phyloP scores from a whole-genome alignment of 2,797 vertebrate genomes.

The Fistularia tabacaria region DNA sequence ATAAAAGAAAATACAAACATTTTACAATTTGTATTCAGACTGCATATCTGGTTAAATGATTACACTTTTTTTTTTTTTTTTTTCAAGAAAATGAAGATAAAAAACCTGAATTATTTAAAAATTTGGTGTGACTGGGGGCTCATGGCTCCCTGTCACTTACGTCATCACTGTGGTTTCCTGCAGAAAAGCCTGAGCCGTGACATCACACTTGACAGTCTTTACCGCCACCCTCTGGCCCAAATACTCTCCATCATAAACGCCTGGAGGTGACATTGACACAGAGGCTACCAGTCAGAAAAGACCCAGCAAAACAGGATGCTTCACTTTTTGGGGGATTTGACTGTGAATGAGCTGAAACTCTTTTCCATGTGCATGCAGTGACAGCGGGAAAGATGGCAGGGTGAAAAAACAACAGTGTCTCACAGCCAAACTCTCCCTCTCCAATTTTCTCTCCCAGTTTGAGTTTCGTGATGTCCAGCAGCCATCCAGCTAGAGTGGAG shows the following conservation, averaged over 20 bases:
- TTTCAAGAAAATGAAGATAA: no score
- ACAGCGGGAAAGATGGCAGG: background rate
- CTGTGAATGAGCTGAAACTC: background rate
- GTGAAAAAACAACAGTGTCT: slow-evolving; percentile 30
- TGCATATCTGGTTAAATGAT: no score
- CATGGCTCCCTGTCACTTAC: slow-evolving; percentile 65
- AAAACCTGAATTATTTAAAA: background rate
- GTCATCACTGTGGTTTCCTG: slow-evolving; percentile 89
- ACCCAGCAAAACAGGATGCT: background rate
- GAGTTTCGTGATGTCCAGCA: slow-evolving; percentile 83
- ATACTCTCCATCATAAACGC: slow-evolving; percentile 83
- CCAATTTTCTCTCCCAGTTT: slow-evolving; percentile 80
- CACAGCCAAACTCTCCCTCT: slow-evolving; percentile 90
- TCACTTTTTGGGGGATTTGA: background rate
- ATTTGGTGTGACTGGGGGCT: background rate
- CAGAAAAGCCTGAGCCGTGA: slow-evolving; percentile 87
- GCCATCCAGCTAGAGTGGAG: slow-evolving; percentile 80
- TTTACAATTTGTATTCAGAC: no score
- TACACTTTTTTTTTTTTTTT: no score
- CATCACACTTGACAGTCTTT: slow-evolving; percentile 90
- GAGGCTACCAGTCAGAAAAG: no score
- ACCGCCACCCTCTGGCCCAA: slow-evolving; percentile 89
- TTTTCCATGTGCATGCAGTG: background rate
- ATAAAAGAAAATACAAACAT: no score
- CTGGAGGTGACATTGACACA: slow-evolving; percentile 49